Percentiles rank a stretch among this genome's conserved stretches.
phyloP scores from a whole-genome alignment of 2,888 invertebrate species.

The Ennomos erosarius region DNA sequence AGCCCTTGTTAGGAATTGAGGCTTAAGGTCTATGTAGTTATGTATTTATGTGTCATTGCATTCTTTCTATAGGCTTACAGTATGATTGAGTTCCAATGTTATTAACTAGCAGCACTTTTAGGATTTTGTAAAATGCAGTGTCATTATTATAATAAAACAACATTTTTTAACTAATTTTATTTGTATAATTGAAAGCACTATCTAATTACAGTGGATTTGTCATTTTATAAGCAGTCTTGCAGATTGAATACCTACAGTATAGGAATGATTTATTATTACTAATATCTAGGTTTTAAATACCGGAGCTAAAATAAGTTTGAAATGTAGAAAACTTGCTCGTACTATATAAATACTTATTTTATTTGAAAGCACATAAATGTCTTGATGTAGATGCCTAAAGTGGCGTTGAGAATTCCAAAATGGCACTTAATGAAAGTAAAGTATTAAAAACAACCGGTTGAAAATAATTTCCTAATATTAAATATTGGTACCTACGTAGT shows the following conservation, averaged over 20 bases:
- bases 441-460: not conserved
- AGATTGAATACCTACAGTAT: conserved; percentile 47
- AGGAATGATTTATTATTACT: conserved; percentile 49
- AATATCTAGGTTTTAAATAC: conserved; percentile 3
- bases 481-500: too few relatives aligned
- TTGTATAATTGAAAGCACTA: conserved; percentile 65
- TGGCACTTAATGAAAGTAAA: conserved; percentile 16
- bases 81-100: too few relatives aligned
- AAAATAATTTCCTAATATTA: not conserved
- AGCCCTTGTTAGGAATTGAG: too few relatives aligned
- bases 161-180: conserved; percentile 47
- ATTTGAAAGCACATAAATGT: conserved; percentile 4
- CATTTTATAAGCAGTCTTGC: conserved; percentile 64
- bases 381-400: conserved; percentile 16
- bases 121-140: not conserved
- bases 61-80: too few relatives aligned
- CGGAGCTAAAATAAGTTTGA: conserved; percentile 4
- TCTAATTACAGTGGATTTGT: conserved; percentile 51
- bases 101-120: not conserved
- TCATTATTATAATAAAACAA: conserved; percentile 49
- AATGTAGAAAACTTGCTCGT: conserved; percentile 15
- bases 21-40: too few relatives aligned
- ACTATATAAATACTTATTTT: conserved; percentile 3
- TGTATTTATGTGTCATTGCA: too few relatives aligned
- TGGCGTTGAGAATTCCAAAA: conserved; percentile 27